Conservation (phyloP, 2,797 vertebrate genomes). For the Lagorchestes hirsutus region DNA sequence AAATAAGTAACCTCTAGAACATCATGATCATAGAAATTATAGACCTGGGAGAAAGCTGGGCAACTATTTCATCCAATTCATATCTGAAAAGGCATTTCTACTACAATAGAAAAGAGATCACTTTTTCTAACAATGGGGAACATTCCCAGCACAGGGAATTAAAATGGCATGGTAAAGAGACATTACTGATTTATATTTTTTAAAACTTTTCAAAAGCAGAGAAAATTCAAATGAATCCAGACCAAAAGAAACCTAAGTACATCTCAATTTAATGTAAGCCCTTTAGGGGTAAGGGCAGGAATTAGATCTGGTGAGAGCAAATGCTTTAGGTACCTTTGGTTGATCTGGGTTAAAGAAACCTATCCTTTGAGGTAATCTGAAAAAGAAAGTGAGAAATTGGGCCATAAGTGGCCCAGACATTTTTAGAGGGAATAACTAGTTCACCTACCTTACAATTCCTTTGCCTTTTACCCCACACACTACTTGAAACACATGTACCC, state of each 20-base stretch:
- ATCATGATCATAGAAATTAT: not conserved
- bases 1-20: not conserved
- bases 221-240: not conserved
- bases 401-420: not conserved
- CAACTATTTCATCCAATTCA: not conserved
- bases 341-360: not conserved
- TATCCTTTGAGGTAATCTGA: not conserved
- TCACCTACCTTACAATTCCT: not conserved
- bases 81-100: not conserved
- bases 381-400: not conserved
- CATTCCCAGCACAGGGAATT: not conserved
- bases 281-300: not conserved
- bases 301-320: not conserved
- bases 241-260: not conserved
- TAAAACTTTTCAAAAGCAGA: not conserved
- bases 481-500: not conserved
- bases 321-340: not conserved
- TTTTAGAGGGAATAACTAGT: not conserved
- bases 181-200: not conserved
- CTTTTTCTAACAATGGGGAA: not conserved
- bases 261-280: not conserved
- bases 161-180: not conserved
- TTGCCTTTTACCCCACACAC: not conserved
- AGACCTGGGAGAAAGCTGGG: not conserved
- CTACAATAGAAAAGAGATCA: not conserved